Evolutionary conservation across 2,797 vertebrate species (phyloP), one percentile per base, ranked within the genome.

Genomic region (Gallinago solitaria): DNA sequence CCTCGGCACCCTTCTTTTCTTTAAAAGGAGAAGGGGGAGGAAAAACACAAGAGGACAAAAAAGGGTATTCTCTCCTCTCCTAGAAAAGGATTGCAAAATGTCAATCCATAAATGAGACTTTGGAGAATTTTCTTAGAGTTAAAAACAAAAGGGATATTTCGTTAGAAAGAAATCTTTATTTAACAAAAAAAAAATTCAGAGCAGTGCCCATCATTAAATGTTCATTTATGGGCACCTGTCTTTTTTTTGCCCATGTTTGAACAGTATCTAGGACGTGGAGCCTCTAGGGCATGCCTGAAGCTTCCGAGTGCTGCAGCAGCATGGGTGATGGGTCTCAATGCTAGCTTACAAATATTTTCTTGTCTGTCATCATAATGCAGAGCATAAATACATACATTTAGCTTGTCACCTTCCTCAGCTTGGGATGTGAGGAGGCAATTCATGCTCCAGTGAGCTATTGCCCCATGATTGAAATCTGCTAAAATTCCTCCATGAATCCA

Each of bases 301-400:
- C 51, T 20, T 84, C 65, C 0, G 1, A 64, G 51, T 39, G n/a
- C 63, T 41, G 51, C 21, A 63, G 64, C 68, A 74, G 30, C 8
- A 0, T 18, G 54, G 9, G 37, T 64, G 50, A 79, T 0, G 0
- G 0, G 0, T 30, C 37, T 70, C 57, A 48, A 2, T 16, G 25
- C 3, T 14, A 67, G 5, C 50, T 93, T 70, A 68, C 28, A 61
- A 87, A 33, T 83, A n/a, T 69, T 88, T 91, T 43, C 25, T 61
- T 90, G 24, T 56, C 30, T 69, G 2, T 33, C 48, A 24, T 53
- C 33, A 21, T n/a, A 45, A 67, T 11, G 25, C 18, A 33, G 48
- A 75, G 27, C 45, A 64, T 56, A 94, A 91, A 80, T n/a, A 47
- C 0, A 3, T 57, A 30, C 47, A 23, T 76, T 75, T 60, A 51